A percentile compares a stretch with the other conserved stretches of the same genome.
phyloP scores from a whole-genome alignment of 2,797 vertebrate species.

The Parauchenoglanis punctatus region DNA sequence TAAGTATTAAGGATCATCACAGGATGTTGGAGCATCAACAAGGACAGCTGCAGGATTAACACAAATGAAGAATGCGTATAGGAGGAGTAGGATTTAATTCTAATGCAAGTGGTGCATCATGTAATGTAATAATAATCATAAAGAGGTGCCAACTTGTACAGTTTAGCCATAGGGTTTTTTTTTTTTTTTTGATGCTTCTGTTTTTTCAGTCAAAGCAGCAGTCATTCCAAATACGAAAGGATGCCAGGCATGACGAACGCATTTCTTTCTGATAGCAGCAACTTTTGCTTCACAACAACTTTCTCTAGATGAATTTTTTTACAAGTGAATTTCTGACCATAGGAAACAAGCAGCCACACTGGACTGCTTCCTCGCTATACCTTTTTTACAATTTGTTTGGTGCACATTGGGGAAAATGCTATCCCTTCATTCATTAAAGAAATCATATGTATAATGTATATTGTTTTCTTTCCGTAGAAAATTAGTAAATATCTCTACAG shows the following conservation, averaged over 20 bases:
- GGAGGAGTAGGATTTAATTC: neutral
- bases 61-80: neutral
- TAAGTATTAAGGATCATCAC: neutral
- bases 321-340: neutral
- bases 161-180: too few relatives aligned
- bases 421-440: neutral
- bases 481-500: neutral
- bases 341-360: neutral
- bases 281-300: neutral
- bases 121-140: neutral
- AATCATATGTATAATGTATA: neutral
- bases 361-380: neutral
- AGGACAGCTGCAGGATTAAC: neutral
- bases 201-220: neutral
- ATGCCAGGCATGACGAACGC: neutral
- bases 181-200: neutral
- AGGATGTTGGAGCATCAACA: neutral
- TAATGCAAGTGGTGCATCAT: neutral
- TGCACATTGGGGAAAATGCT: neutral
- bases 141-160: too few relatives aligned
- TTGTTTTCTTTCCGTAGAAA: neutral
- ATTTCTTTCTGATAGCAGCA: neutral
- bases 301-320: neutral
- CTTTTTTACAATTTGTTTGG: neutral
- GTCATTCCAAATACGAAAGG: neutral